Base-by-base conservation (phyloP, 2,888 invertebrate genomes). In the Tetragnatha montana region DNA sequence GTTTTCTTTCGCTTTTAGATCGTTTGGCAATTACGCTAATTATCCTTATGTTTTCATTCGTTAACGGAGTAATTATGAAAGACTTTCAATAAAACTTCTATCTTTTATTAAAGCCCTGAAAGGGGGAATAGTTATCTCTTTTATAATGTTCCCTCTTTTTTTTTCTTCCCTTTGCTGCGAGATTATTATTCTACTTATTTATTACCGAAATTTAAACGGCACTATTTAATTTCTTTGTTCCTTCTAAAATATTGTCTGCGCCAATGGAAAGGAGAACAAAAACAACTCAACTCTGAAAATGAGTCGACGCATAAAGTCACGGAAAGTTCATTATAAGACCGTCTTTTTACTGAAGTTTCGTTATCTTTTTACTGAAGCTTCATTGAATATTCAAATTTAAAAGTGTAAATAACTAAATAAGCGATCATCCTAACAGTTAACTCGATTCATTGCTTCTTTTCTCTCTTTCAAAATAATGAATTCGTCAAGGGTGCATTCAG, bases 21-120 rank as follows among this genome's bases (percentile, higher is more conserved):
- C 80, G 86, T 80, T 86, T 80, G 74, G 86, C 86, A 86, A 86
- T 86, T 86, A 86, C 73, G 80, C 86, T 86, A 86, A 86, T 86
- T 86, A 86, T 86, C 80, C 86, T 73, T 86, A 86, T 86, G 86
- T 86, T 86, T 86, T 86, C 86, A 86, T 86, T 86, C 86, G 80
- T 86, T 86, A 86, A 74, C 60, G 21, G 50, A 73, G 80, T 80
- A 86, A 86, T 86, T 86, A 86, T 80, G 80, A 86, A 60, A 86
- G 79, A 75, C 74, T 86, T 86, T 80, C 80, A 80, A 86, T 80
- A 86, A 86, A 86, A 86, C 74, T 51, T 82, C 82, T 84, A 80
- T 80, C 80, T 74, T 60, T 80, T 80, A 80, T 80, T 60, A 86
- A 86, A 74, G 74, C 19, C 8, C n/a, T 74, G 50, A 76, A 84